Evolutionary conservation across 2,113 vertebrate genomes (phyloP), one percentile per base, ranked within the genome.

Genomic region (Bufo bufo): DNA sequence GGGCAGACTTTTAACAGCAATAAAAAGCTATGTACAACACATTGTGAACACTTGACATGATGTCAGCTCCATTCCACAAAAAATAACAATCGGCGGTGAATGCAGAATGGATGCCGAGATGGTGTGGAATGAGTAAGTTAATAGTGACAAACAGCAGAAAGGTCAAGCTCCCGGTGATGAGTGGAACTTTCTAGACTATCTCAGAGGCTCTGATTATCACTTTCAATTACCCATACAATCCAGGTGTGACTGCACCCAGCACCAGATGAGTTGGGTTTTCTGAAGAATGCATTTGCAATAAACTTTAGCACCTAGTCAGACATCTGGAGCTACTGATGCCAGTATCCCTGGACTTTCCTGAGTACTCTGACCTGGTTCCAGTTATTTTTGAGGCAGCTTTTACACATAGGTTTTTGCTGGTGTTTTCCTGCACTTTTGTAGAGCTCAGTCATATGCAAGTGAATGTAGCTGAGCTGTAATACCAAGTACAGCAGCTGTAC

Each of bases 1-100:
- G 85, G 77, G 77, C 78, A 78, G 56, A 50, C 79, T 86, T 85
- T 74, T 59, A 85, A 61, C 49, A 78, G 85, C 59, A 78, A 86
- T 86, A 86, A 86, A 78, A 63, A 33, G 20, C 19, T n/a, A 16
- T 33, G 59, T 16, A 66, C 12, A n/a, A 77, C 75, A 77, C 61
- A 65, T 19, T 86, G n/a, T 33, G 47, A 61, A 54, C 75, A 63
- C 49, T 71, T 84, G 63, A 83, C 82, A 71, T 83, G 61, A 49
- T 82, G 82, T 84, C 82, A 84, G 19, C 82, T 52, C 17, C 63
- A 66, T 33, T 50, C 19, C 11, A 52, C 82, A 49, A 20, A 71
- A 84, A 84, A 59, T 49, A 47, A 82, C 58, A 49, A 63, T 63
- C 2, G 3, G 4, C 59, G n/a, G 45, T 66, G 11, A 45, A 52